A percentile compares a stretch with the other conserved stretches of the same genome.
Evolutionary conservation across 2,888 invertebrate species (phyloP).

Genomic region (Noctuana brunneofusca): DNA sequence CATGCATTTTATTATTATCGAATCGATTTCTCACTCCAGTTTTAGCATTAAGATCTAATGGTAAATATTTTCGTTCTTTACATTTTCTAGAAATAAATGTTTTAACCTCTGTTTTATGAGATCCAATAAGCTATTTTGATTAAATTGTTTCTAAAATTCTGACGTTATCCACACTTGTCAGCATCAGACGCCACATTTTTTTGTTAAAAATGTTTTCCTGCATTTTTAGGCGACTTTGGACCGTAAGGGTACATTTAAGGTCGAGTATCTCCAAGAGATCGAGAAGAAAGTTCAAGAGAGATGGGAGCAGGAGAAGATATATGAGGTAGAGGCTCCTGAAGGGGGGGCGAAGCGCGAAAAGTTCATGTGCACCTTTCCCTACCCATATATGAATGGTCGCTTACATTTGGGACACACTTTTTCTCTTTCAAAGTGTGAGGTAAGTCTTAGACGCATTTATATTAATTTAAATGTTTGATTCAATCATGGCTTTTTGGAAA

Average conservation of each 20-base stretch:
- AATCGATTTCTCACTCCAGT: too few relatives aligned
- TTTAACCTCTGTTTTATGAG: background rate
- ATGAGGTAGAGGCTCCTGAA: conserved; percentile 91
- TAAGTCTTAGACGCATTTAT: conserved; percentile 55
- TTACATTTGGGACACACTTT: conserved; percentile 99
- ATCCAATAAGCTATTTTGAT: background rate
- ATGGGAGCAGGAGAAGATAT: conserved; percentile 92
- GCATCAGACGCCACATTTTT: background rate
- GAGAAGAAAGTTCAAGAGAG: conserved; percentile 92
- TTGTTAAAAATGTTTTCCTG: background rate
- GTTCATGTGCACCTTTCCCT: conserved; percentile 97
- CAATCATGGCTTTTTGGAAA: too few relatives aligned
- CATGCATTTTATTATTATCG: too few relatives aligned
- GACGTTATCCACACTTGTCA: background rate
- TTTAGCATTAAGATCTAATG: too few relatives aligned
- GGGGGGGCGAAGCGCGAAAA: conserved; percentile 87
- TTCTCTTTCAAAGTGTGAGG: conserved; percentile 98
- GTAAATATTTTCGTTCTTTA: background rate
- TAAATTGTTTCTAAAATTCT: background rate
- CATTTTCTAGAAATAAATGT: background rate
- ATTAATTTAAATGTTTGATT: background rate
- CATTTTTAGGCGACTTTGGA: conserved; percentile 66
- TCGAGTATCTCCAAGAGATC: conserved; percentile 94
- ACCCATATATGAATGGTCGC: conserved; percentile 99
- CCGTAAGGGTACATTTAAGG: conserved; percentile 97